Evolutionary conservation across 2,113 vertebrate species (phyloP).

Genomic region (Corythaeola cristata): DNA sequence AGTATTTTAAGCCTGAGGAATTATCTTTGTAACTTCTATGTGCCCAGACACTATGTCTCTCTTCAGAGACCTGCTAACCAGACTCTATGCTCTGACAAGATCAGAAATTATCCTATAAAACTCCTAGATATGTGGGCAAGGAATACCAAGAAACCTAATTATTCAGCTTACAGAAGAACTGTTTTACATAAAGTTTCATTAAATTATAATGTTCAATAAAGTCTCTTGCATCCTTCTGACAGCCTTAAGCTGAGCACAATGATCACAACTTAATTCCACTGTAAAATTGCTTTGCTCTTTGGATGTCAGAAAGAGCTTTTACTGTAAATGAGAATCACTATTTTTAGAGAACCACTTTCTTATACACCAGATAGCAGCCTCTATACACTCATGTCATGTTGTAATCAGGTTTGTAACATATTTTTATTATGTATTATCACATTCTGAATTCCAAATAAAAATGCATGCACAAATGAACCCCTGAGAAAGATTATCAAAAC

Average conservation of each 20-base stretch:
- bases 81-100: not conserved
- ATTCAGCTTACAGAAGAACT: not conserved
- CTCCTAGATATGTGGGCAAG: not conserved
- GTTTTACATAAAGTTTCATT: not conserved
- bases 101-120: not conserved
- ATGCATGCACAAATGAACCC: not conserved
- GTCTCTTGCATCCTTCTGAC: not conserved
- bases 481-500: not conserved
- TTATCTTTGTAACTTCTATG: not conserved
- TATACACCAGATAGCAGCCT: not conserved
- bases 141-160: not conserved
- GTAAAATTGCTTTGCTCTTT: not conserved
- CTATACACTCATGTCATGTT: not conserved
- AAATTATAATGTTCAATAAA: not conserved
- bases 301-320: not conserved
- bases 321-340: not conserved
- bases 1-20: not conserved
- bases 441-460: not conserved
- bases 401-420: not conserved
- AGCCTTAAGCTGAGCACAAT: not conserved
- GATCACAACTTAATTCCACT: not conserved
- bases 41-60: not conserved
- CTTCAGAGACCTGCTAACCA: not conserved
- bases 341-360: not conserved
- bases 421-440: not conserved